Base-by-base conservation (phyloP, 2,113 vertebrate genomes). In the Marmota monax region DNA sequence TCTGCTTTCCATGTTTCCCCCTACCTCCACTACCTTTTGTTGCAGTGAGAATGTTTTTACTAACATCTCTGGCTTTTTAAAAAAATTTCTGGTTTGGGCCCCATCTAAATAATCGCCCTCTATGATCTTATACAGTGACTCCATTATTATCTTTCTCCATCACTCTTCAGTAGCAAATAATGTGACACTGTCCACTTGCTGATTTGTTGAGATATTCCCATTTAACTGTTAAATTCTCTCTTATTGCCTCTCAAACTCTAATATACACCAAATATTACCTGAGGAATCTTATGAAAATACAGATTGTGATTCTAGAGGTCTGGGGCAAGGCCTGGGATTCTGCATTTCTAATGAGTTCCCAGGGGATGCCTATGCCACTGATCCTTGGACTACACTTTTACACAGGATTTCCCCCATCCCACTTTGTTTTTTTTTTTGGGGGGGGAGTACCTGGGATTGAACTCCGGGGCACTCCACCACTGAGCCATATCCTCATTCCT, bases 201-300 rank as follows among this genome's bases (percentile, higher is more conserved):
- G 39, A 39, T 79, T 92, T 84, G 45, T 74, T 69, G 2, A 18
- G 56, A 79, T 72, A 74, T 29, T 84, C 32, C 39, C 45, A 3
- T 58, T 90, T 72, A 74, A 34, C 42, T 67, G 53, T 91, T 97
- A 13, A 32, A 72, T 80, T 92, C 45, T 93, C 18, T 93, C 32
- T 89, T 42, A 79, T 1, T 84, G 67, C 29, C 34, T 82, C 32
- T 53, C 69, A 88, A 87, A 78, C 63, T 73, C 51, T 82, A 83
- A 56, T 51, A 22, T 96, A 42, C 11, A 78, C 27, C 25, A 63
- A 0, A 1, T 87, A 79, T 77, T 39, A 86, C 56, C 16, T 48
- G 25, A 27, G 13, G n/a, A 67, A 51, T 92, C n/a, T 92, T 80
- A 58, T 73, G 83, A 53, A 97, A 87, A 69, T 80, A 45, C 2